phyloP scores from a whole-genome alignment of 2,113 vertebrate species.

The Phycodurus eques region DNA sequence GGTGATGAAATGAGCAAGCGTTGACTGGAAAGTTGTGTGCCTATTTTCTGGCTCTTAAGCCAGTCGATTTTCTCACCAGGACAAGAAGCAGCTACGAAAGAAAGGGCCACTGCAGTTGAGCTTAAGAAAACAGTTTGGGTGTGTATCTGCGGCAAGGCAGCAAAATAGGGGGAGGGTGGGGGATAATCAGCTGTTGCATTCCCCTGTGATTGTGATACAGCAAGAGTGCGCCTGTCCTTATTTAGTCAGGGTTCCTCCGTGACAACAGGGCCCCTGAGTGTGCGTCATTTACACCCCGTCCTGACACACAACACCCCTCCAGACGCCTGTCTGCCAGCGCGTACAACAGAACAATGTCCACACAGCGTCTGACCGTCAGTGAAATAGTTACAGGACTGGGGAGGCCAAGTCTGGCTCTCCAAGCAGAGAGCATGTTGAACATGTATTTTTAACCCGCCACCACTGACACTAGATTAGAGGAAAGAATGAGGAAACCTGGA shows the following conservation, averaged over 20 bases:
- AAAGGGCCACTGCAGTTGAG: not conserved
- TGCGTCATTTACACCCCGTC: conserved; percentile 82
- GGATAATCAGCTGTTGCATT: conserved; percentile 82
- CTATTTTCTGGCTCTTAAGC: not conserved
- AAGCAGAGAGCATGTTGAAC: conserved; percentile 37
- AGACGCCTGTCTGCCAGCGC: conserved; percentile 45
- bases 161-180: conserved; percentile 28
- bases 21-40: not conserved
- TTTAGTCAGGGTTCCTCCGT: conserved; percentile 84
- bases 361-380: conserved; percentile 51
- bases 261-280: conserved; percentile 64
- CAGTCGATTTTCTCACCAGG: not conserved
- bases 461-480: conserved; percentile 44
- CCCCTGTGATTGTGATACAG: conserved; percentile 75
- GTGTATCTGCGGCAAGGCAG: conserved; percentile 40
- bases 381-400: conserved; percentile 30
- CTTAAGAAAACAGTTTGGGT: conserved; percentile 10
- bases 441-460: conserved; percentile 64
- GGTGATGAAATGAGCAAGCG: not conserved
- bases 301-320: conserved; percentile 47
- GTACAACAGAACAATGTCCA: conserved; percentile 46
- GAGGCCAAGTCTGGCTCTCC: conserved; percentile 44
- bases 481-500: conserved; percentile 47
- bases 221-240: conserved; percentile 80
- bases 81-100: not conserved